These are phyloP conservation scores for Panopea generosa DNA, from an alignment of 2,888 invertebrate species.

Conservation along the genomic window DNA sequence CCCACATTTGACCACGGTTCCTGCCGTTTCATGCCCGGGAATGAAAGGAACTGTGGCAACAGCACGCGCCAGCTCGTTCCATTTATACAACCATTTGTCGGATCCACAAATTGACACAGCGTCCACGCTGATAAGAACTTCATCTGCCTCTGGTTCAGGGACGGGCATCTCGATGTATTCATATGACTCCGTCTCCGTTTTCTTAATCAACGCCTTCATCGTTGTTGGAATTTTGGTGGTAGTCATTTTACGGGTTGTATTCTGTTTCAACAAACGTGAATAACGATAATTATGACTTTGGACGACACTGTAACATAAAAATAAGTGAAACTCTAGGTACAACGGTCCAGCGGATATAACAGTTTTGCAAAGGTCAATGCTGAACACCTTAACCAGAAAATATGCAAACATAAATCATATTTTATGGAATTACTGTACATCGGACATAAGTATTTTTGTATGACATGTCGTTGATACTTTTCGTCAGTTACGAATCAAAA, in stretches of 20 bases:
- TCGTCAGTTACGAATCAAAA: too few relatives aligned
- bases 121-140: constrained; percentile 79
- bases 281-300: too few relatives aligned
- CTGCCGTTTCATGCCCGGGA: constrained; percentile 81
- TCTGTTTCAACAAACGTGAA: too few relatives aligned
- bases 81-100: constrained; percentile 80
- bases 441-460: too few relatives aligned
- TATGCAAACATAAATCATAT: too few relatives aligned
- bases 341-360: too few relatives aligned
- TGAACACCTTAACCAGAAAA: too few relatives aligned
- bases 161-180: constrained; percentile 73
- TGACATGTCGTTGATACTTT: too few relatives aligned
- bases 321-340: too few relatives aligned
- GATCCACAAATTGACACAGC: constrained; percentile 81
- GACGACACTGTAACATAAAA: too few relatives aligned
- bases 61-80: constrained; percentile 78
- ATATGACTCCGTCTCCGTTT: constrained; percentile 74
- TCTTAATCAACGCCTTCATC: constrained; percentile 80
- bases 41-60: constrained; percentile 81
- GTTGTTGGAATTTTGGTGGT: constrained; percentile 38
- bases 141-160: constrained; percentile 76
- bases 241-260: constrained; percentile 59
- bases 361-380: too few relatives aligned
- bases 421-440: too few relatives aligned
- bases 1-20: constrained; percentile 81